These are phyloP conservation scores for Oncorhynchus masou DNA, from an alignment of 2,113 vertebrate genomes.

Conservation along the genomic window DNA sequence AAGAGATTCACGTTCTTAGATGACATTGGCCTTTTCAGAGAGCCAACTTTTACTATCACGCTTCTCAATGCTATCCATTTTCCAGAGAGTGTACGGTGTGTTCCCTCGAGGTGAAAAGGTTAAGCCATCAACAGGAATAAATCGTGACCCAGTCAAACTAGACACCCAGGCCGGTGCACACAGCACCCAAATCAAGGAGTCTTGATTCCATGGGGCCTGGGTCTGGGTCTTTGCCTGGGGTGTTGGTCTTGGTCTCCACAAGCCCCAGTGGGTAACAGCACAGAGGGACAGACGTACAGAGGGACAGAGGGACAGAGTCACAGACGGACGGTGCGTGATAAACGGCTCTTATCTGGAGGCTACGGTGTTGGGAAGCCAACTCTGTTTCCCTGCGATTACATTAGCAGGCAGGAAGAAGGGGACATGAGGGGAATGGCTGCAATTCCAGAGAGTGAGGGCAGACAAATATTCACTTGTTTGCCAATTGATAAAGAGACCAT, in stretches of 20 bases:
- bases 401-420: conserved; percentile 74
- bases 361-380: conserved; percentile 64
- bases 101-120: neutral
- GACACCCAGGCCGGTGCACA: neutral
- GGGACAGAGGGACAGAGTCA: conserved; percentile 35
- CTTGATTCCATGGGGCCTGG: neutral
- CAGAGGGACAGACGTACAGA: conserved; percentile 50
- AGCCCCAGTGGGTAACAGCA: conserved; percentile 23
- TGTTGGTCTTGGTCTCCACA: conserved; percentile 35
- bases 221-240: conserved; percentile 32
- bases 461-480: conserved; percentile 67
- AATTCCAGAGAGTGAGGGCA: conserved; percentile 63
- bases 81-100: too few species aligned
- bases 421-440: conserved; percentile 62
- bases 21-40: conserved; percentile 38
- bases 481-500: conserved; percentile 58
- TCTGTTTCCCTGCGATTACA: conserved; percentile 75
- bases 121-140: neutral
- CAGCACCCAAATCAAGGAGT: neutral
- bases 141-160: neutral
- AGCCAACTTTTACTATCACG: neutral
- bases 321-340: conserved; percentile 70
- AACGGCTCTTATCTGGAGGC: conserved; percentile 74
- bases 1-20: conserved; percentile 61
- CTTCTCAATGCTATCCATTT: neutral